phyloP scores from a whole-genome alignment of 2,797 vertebrate species.

The Enteromius thamalakanensis region DNA sequence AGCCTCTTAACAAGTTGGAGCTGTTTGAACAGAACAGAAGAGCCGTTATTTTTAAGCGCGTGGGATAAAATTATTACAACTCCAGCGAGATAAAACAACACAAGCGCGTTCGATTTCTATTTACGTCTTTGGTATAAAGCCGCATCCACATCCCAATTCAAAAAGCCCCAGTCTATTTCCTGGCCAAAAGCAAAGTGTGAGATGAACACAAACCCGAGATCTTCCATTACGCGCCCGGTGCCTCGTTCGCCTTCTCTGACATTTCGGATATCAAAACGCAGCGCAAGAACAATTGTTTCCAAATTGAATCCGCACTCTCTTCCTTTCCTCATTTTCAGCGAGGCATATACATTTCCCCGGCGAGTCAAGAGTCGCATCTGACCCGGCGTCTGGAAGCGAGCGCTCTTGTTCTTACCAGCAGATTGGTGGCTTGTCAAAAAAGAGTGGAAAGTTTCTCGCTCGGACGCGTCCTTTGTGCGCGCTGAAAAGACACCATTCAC shows the following conservation, averaged over 20 bases:
- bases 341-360: constrained; percentile 42
- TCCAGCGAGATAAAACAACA: constrained; percentile 35
- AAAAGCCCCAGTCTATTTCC: constrained; percentile 31
- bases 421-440: constrained; percentile 70
- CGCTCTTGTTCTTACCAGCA: constrained; percentile 66
- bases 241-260: constrained; percentile 54
- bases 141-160: constrained; percentile 12
- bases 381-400: constrained; percentile 54
- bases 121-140: constrained; percentile 8
- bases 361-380: constrained; percentile 47
- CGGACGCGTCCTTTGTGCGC: constrained; percentile 88
- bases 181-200: constrained; percentile 33
- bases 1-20: not conserved
- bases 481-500: constrained; percentile 69
- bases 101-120: constrained; percentile 19
- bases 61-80: constrained; percentile 38
- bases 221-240: constrained; percentile 49
- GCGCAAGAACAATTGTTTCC: constrained; percentile 58
- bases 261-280: constrained; percentile 46
- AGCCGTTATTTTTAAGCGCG: constrained; percentile 16
- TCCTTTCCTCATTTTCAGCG: constrained; percentile 39
- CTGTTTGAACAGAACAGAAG: not conserved
- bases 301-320: constrained; percentile 55
- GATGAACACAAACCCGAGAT: constrained; percentile 50
- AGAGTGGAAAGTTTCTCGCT: constrained; percentile 72